Conservation (phyloP, 2,888 invertebrate genomes). For the Platerodrilus igneus region DNA sequence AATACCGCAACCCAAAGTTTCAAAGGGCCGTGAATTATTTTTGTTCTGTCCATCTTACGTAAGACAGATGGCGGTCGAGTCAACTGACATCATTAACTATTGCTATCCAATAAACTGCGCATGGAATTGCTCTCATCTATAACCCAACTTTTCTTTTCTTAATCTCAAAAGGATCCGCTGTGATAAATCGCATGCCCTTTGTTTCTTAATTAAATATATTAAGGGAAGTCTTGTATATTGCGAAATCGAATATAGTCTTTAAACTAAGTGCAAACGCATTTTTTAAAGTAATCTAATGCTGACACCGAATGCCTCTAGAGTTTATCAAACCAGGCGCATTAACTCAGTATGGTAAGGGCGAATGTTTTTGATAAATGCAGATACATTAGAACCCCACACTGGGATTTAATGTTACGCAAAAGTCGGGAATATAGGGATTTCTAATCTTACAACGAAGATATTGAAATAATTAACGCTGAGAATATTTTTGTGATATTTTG, state of each 20-base stretch:
- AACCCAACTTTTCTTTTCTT: constrained; percentile 28
- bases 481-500: too few relatives aligned
- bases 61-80: constrained; percentile 21
- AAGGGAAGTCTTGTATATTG: constrained; percentile 14
- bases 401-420: constrained; percentile 25
- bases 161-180: constrained; percentile 30
- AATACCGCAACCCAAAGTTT: constrained; percentile 9
- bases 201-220: constrained; percentile 30
- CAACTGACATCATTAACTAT: constrained; percentile 27
- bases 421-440: constrained; percentile 28
- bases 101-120: constrained; percentile 27
- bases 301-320: constrained; percentile 17
- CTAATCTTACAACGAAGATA: constrained; percentile 32
- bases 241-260: too few relatives aligned
- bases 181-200: constrained; percentile 31
- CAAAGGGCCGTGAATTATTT: constrained; percentile 12
- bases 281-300: constrained; percentile 14
- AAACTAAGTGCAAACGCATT: constrained; percentile 6
- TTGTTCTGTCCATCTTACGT: constrained; percentile 1
- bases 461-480: constrained; percentile 33
- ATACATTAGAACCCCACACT: constrained; percentile 27
- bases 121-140: constrained; percentile 23
- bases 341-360: constrained; percentile 18
- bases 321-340: constrained; percentile 19
- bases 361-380: constrained; percentile 30